Evolutionary conservation across 2,113 vertebrate genomes (phyloP), one percentile per base, ranked within the genome.

Genomic region (Tyrannus savana): DNA sequence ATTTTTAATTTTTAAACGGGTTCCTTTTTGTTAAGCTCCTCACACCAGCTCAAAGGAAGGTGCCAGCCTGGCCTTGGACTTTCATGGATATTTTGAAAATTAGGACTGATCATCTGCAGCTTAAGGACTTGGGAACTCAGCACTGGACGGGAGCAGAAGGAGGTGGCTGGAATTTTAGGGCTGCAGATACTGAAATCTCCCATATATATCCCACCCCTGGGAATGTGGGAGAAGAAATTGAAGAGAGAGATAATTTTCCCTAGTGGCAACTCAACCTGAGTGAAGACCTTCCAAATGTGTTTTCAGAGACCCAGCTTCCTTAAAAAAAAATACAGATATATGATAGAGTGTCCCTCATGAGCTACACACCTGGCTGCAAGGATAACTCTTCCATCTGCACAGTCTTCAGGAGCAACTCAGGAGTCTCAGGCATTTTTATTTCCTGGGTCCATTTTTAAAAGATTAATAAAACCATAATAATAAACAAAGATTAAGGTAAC

Each of bases 21-120:
- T 76, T 42, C 9, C 77, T 75, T 75, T 83, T 67, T 62, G 18
- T 90, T 81, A 76, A 89, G 53, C 33, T 53, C 39, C 69, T 88
- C 67, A 69, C 37, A 83, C 63, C 63, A 90, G 82, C 87, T 90
- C 11, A 88, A 90, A 93, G 87, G 60, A 59, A 81, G 85, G 58
- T 85, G 55, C 46, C 42, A 74, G 79, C 19, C 42, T 85, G 44
- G 85, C 39, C 71, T 90, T 83, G 44, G 64, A 67, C 39, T 85
- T 80, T 37, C n/a, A 13, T 27, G 75, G 33, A 63, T 12, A 5
- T 1, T 86, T 55, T 46, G 74, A 89, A 96, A 90, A 90, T 63
- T 37, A 76, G 30, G 19, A 25, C 7, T 82, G 60, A 41, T 79
- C 41, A 77, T 87, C 46, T 64, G 66, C 58, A 94, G 52, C 17